Evolutionary conservation across 2,888 invertebrate genomes (phyloP).

Genomic region (Sinodicranocentrus sp.): DNA sequence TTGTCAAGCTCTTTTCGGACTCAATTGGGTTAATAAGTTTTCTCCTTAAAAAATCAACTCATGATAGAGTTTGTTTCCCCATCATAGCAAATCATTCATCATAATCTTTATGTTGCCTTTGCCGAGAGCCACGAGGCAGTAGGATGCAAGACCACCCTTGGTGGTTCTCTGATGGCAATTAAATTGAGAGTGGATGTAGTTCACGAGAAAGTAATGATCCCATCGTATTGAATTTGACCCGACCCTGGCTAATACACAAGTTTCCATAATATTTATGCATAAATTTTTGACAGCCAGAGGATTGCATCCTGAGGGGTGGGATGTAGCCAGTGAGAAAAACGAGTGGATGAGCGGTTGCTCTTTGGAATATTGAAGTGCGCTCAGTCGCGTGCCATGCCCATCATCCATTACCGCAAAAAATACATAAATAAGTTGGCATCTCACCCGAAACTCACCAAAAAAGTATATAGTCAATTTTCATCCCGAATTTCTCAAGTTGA

Average conservation of each 20-base stretch:
- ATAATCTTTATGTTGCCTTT: neutral
- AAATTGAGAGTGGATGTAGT: conserved; percentile 56
- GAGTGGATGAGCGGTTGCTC: neutral
- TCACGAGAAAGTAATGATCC: neutral
- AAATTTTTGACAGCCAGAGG: conserved; percentile 40
- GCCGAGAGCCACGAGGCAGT: neutral
- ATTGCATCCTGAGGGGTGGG: neutral
- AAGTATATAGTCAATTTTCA: too few species aligned
- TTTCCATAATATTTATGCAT: conserved; percentile 56
- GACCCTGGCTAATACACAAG: conserved; percentile 28
- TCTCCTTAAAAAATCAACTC: too few species aligned
- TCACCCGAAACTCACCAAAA: neutral
- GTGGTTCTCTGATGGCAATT: conserved; percentile 66
- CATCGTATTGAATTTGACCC: conserved; percentile 28
- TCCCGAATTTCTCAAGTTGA: neutral
- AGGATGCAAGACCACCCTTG: conserved; percentile 56
- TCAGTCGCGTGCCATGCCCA: conserved; percentile 59
- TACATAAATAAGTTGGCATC: neutral
- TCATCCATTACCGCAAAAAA: conserved; percentile 66
- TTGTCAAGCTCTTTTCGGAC: too few species aligned
- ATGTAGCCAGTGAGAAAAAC: neutral
- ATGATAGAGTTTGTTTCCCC: too few species aligned
- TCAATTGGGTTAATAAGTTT: too few species aligned
- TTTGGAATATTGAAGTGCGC: conserved; percentile 16
- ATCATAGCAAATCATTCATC: too few species aligned